Conservation (phyloP, 1,140 invertebrate genomes). For the Amphibalanus amphitrite region DNA sequence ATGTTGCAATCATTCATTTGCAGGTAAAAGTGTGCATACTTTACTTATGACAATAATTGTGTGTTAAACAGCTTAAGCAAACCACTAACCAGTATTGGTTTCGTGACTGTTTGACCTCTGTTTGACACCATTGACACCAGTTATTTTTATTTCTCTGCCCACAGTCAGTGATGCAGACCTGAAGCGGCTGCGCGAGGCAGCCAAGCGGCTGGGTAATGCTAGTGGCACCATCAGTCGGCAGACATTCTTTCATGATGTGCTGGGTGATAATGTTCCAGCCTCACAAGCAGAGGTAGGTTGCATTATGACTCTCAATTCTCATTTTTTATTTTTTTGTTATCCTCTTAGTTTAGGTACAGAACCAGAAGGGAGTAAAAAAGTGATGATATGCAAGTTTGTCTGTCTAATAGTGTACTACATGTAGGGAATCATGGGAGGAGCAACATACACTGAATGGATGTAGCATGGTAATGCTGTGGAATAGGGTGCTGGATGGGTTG, state of each 20-base stretch:
- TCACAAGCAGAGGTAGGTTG: conserved; percentile 48
- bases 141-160: conserved; percentile 29
- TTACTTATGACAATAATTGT: no score
- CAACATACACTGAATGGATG: no score
- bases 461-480: no score
- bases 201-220: conserved; percentile 54
- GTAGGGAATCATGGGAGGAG: no score
- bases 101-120: no score
- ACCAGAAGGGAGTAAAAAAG: conserved; percentile 2
- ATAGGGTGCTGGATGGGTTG: no score
- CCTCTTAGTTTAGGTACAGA: conserved; percentile 3
- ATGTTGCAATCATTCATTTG: no score
- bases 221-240: conserved; percentile 49
- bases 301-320: neutral
- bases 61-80: neutral
- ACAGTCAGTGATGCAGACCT: conserved; percentile 62
- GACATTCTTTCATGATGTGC: conserved; percentile 57
- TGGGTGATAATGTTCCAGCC: conserved; percentile 60
- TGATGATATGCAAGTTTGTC: neutral
- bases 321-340: conserved; percentile 8
- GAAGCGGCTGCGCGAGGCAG: conserved; percentile 61
- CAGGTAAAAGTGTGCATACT: no score
- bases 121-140: no score
- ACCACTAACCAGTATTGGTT: no score
- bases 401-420: no score